Evolutionary conservation across 2,888 invertebrate species (phyloP), one percentile per base, ranked within the genome.

Genomic region (Oscheius sp.): DNA sequence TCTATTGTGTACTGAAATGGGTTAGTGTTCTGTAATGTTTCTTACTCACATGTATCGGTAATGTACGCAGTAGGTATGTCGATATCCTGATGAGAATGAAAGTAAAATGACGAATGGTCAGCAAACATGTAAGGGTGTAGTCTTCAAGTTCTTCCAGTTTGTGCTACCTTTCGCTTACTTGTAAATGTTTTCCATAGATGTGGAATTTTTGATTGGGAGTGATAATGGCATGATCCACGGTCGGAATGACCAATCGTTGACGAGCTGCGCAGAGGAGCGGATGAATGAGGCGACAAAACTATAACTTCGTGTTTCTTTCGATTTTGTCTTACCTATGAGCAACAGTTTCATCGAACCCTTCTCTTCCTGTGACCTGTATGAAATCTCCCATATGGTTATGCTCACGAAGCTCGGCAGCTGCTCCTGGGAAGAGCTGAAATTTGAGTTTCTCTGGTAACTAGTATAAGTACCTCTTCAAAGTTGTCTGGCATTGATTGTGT

Each of bases 351-450:
- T 82, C 82, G 5, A 78, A 59, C 9, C 66, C 62, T 10, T 42
- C 74, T 50, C 82, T 73, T 1, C 76, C 75, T 1, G 76, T 76
- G 13, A 80, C 68, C 66, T 82, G 80, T 59, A 82, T 79, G 35
- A 78, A 82, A 65, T 82, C 82, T 4, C 82, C 82, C 82, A 82
- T 79, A 51, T 78, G 78, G 7, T 75, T 77, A 55, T 82, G 82
- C 57, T 76, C 74, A 11, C 75, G 74, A 1, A 82, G 74, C 21
- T 66, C 10, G 47, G 73, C 65, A 11, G 79, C 78, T 4, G 80
- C 77, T 9, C 73, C 77, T 2, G 82, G 82, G 74, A 82, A 82
- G 9, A 75, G 50, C 82, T 82, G 10, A 53, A 53, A 21, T 21
- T 21, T 21, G n/a, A 33, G 11, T 37, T 60, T 60, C 35, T 35